Percentiles rank a stretch among this genome's conserved stretches.
Conservation (phyloP, 2,888 invertebrate species). For the Drosophila antonietae region DNA sequence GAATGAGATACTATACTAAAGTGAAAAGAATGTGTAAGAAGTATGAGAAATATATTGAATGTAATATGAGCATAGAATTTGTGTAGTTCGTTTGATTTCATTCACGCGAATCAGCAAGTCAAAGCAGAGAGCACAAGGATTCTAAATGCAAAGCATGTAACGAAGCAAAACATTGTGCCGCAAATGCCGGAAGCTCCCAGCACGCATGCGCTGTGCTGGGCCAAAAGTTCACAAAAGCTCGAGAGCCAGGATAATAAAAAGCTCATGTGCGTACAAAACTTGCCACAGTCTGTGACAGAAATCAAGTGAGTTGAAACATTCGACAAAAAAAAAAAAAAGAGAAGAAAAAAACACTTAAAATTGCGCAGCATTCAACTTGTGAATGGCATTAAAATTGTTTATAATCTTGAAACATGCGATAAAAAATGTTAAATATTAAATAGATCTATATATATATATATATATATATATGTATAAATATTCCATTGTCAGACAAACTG, state of each 20-base stretch:
- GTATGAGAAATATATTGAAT: not conserved
- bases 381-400: slow-evolving; percentile 9
- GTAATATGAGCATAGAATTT: not conserved
- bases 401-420: not conserved
- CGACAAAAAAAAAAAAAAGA: slow-evolving; percentile 13
- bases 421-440: not conserved
- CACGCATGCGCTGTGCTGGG: slow-evolving; percentile 56
- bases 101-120: slow-evolving; percentile 58
- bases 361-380: slow-evolving; percentile 22
- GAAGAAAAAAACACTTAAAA: slow-evolving; percentile 19
- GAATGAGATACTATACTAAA: slow-evolving; percentile 1
- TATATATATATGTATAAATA: not conserved
- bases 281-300: slow-evolving; percentile 65
- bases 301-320: slow-evolving; percentile 38
- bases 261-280: slow-evolving; percentile 53
- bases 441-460: not conserved
- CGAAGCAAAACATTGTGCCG: slow-evolving; percentile 59
- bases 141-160: slow-evolving; percentile 32
- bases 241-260: slow-evolving; percentile 66
- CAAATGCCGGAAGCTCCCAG: slow-evolving; percentile 64
- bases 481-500: not conserved
- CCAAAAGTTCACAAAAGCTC: slow-evolving; percentile 34
- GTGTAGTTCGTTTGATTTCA: slow-evolving; percentile 7
- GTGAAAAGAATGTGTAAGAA: not conserved
- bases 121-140: slow-evolving; percentile 53